phyloP scores from a whole-genome alignment of 1,140 invertebrate species.

The Apis florea region DNA sequence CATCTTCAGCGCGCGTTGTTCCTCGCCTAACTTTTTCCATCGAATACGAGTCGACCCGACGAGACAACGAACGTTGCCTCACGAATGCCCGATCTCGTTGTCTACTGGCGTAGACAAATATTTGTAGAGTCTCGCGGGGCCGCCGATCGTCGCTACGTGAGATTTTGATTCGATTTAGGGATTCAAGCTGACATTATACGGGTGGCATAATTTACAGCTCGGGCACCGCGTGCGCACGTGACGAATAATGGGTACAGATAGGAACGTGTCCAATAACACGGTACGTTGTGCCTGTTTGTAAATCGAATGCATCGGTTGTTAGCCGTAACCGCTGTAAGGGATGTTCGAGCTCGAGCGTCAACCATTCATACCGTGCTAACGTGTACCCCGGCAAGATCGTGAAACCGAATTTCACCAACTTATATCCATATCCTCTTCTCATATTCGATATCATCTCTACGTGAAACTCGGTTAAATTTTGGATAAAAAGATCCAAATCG shows the following conservation, averaged over 20 bases:
- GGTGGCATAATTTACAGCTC: constrained; percentile 55
- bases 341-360: not conserved
- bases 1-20: too few relatives aligned
- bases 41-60: not conserved
- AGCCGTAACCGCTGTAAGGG: constrained; percentile 23
- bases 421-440: not conserved
- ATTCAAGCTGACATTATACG: constrained; percentile 49
- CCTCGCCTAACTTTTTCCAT: not conserved
- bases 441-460: not conserved
- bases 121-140: constrained; percentile 26
- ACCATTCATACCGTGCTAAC: constrained; percentile 16
- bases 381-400: not conserved
- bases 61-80: not conserved
- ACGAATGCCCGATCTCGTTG: not conserved
- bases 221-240: constrained; percentile 31
- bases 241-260: constrained; percentile 57
- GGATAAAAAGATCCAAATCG: too few relatives aligned
- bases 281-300: constrained; percentile 51
- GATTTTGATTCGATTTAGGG: constrained; percentile 64
- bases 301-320: constrained; percentile 42
- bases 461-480: not conserved
- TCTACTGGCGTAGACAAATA: constrained; percentile 41
- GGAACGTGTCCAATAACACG: constrained; percentile 49
- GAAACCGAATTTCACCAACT: constrained; percentile 7
- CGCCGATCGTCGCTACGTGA: constrained; percentile 46